These are phyloP conservation scores for Amaurobius ferox DNA, from an alignment of 2,888 invertebrate species.

Conservation along the genomic window DNA sequence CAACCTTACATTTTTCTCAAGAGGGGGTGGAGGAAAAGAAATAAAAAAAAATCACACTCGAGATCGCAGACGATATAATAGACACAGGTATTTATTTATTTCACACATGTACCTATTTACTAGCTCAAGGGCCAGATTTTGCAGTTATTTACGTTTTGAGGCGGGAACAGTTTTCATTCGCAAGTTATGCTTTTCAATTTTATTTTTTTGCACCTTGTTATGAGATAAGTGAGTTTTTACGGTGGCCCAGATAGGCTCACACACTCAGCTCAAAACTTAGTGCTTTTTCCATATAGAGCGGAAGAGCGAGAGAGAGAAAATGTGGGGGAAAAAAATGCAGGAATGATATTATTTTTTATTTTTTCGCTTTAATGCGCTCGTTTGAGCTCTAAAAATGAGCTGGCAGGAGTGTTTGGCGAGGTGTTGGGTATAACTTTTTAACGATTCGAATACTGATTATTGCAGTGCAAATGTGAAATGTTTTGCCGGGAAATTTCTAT, in stretches of 20 bases:
- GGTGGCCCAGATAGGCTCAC: slow-evolving; percentile 24
- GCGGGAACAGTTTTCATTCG: slow-evolving; percentile 36
- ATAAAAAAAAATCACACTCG: slow-evolving; percentile 33
- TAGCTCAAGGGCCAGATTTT: slow-evolving; percentile 67
- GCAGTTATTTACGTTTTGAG: slow-evolving; percentile 69
- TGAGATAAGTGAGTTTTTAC: slow-evolving; percentile 69
- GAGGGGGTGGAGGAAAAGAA: slow-evolving; percentile 6
- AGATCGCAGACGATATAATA: slow-evolving; percentile 68
- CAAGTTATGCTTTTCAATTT: slow-evolving; percentile 37
- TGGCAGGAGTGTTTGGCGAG: background rate
- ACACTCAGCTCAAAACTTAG: background rate
- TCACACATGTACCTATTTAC: slow-evolving; percentile 63
- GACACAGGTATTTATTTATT: slow-evolving; percentile 69
- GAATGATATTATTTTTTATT: slow-evolving; percentile 16
- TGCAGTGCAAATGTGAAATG: slow-evolving; percentile 1
- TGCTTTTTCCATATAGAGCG: slow-evolving; percentile 29
- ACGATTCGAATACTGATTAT: slow-evolving; percentile 15
- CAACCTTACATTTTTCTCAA: slow-evolving; percentile 14
- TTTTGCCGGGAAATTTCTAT: background rate
- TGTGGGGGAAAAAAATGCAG: background rate
- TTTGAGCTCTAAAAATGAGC: slow-evolving; percentile 14
- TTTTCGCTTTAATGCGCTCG: slow-evolving; percentile 7
- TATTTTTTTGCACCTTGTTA: slow-evolving; percentile 11
- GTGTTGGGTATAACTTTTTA: background rate
- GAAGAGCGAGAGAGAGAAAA: background rate